These are phyloP conservation scores for Drosophila affinis DNA, from an alignment of 2,888 invertebrate species.

Conservation along the genomic window DNA sequence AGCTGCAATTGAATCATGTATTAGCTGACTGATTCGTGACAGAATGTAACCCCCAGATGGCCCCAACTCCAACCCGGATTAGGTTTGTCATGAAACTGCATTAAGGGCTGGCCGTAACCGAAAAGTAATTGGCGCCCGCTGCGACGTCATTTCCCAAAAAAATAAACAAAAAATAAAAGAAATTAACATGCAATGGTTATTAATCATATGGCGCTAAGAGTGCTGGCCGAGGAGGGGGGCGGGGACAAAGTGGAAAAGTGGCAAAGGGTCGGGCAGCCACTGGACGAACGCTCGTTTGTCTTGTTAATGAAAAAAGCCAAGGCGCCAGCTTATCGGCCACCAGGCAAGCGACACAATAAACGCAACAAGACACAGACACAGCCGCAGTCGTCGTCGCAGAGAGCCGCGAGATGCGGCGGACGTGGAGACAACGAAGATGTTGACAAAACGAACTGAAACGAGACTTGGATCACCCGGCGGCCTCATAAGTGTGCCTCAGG, in stretches of 20 bases:
- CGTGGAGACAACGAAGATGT: slow-evolving; percentile 47
- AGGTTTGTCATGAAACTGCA: slow-evolving; percentile 46
- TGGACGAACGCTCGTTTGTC: slow-evolving; percentile 67
- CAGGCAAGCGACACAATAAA: slow-evolving; percentile 68
- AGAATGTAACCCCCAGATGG: background rate
- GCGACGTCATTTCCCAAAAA: slow-evolving; percentile 55
- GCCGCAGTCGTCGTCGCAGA: background rate
- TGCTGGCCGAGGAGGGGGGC: slow-evolving; percentile 6
- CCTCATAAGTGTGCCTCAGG: slow-evolving; percentile 61
- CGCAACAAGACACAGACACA: slow-evolving; percentile 43
- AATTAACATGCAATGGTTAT: slow-evolving; percentile 72
- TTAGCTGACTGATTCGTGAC: slow-evolving; percentile 16
- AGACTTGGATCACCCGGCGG: slow-evolving; percentile 34
- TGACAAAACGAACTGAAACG: slow-evolving; percentile 64
- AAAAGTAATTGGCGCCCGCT: slow-evolving; percentile 69
- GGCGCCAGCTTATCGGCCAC: slow-evolving; percentile 82
- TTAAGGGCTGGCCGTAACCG: slow-evolving; percentile 27
- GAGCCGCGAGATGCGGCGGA: slow-evolving; percentile 23
- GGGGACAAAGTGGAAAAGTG: background rate
- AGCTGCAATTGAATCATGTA: background rate
- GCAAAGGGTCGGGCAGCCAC: slow-evolving; percentile 27
- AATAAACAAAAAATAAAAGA: slow-evolving; percentile 20
- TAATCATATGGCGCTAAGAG: slow-evolving; percentile 67
- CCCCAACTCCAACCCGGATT: slow-evolving; percentile 18
- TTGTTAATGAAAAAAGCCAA: slow-evolving; percentile 79